Base-by-base conservation (phyloP, 2,797 vertebrate species). In the Acrossocheilus fasciatus region DNA sequence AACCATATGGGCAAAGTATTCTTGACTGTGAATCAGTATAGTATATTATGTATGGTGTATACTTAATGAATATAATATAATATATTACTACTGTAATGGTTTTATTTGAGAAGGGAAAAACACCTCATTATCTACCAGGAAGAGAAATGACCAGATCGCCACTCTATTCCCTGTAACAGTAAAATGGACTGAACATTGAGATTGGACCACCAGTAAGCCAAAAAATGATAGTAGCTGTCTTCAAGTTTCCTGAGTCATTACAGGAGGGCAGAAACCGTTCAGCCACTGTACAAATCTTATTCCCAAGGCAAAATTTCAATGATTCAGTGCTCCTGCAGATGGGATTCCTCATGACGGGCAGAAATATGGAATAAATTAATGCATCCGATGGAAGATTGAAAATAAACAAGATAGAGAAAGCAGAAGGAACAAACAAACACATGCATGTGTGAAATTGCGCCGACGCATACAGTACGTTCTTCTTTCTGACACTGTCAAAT, bases 231-330 rank as follows among this genome's bases (percentile, higher is more conserved):
- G 47, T 4, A 20, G 41, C 47, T 52, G 36, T 18, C 43, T 66
- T 47, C 11, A 77, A 43, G 45, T 66, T 77, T 68, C n/a, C 34
- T 2, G 15, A 70, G 26, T 74, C 36, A 73, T 72, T 72, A 70
- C n/a, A 47, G 26, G 30, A 34, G 36, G 47, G 1, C 17, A 85
- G 23, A 34, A 70, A 70, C 12, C 17, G 6, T 30, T 84, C 59
- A 85, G 66, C 18, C 88, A 86, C 81, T 62, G 23, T 45, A 26
- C 52, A 80, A 72, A 79, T 34, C n/a, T 26, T 72, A 70, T 79
- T 70, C 47, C 17, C 18, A 26, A 15, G 62, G 17, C 23, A 69
- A 85, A 79, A 79, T 70, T 85, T 70, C 6, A 85, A 43, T 78
- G 62, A 78, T n/a, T 85, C 62, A 57, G 39, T 18, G 59, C 74